Conservation (phyloP, 2,113 vertebrate genomes). For the Prolemur simus region DNA sequence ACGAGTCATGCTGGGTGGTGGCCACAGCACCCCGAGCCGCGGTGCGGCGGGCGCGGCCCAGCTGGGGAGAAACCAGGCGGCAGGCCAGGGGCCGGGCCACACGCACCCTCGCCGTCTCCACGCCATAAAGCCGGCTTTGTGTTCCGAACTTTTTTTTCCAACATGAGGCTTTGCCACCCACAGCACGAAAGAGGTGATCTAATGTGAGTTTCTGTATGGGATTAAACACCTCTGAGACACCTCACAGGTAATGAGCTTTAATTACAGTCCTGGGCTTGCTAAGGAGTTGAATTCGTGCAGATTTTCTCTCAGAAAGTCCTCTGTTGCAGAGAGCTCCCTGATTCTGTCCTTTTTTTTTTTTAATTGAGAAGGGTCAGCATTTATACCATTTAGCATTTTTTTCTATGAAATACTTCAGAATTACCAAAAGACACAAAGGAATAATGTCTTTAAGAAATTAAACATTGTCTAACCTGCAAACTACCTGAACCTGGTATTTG, state of each 20-base stretch:
- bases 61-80: neutral
- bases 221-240: constrained; percentile 19
- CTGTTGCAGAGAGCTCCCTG: neutral
- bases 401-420: neutral
- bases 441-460: neutral
- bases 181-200: constrained; percentile 50
- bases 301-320: neutral
- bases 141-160: neutral
- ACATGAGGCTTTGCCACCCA: constrained; percentile 46
- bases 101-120: neutral
- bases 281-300: neutral
- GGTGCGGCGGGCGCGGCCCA: neutral
- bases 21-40: neutral
- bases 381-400: too few species aligned
- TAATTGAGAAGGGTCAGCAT: neutral
- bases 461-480: neutral
- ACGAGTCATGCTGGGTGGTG: neutral
- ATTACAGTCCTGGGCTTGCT: neutral
- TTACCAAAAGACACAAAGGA: neutral
- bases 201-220: constrained; percentile 46
- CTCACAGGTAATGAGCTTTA: neutral
- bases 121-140: rapidly evolving
- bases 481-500: too few species aligned
- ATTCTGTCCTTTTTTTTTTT: neutral
- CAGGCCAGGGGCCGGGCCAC: neutral